Evolutionary conservation across 2,113 vertebrate genomes (phyloP).

Genomic region (Raphicerus campestris): DNA sequence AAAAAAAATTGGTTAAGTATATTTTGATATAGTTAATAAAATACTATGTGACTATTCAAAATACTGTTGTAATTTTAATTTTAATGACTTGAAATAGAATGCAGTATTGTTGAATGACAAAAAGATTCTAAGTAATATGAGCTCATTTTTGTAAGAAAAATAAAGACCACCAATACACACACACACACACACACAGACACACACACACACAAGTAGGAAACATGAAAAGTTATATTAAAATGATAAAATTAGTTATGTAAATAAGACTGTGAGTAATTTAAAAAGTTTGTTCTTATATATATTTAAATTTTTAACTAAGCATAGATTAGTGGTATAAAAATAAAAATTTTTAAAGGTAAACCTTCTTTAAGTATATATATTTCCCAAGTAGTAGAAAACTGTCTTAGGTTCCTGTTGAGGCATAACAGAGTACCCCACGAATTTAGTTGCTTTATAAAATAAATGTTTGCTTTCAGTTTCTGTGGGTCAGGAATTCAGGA

Average conservation of each 20-base stretch:
- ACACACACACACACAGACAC: not conserved
- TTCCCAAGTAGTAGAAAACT: not conserved
- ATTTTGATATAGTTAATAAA: not conserved
- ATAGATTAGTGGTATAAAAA: not conserved
- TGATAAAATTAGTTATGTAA: not conserved
- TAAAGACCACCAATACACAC: not conserved
- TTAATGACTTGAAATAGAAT: slow-evolving; percentile 3
- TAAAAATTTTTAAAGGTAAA: not conserved
- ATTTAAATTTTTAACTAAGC: not conserved
- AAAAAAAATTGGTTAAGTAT: not conserved
- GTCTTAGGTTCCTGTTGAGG: not conserved
- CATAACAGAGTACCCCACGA: not conserved
- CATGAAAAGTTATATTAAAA: not conserved
- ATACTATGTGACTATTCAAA: not conserved
- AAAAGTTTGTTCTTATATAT: not conserved
- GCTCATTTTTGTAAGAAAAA: slow-evolving; percentile 8
- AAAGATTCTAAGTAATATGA: not conserved
- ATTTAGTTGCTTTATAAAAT: not conserved
- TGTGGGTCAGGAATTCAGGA: not conserved
- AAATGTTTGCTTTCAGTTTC: not conserved
- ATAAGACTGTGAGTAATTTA: not conserved
- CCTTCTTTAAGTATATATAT: not conserved
- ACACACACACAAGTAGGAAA: not conserved
- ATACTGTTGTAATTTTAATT: not conserved
- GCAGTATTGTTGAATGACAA: not conserved